phyloP scores from a whole-genome alignment of 2,888 invertebrate genomes.

The Galeruca laticollis region DNA sequence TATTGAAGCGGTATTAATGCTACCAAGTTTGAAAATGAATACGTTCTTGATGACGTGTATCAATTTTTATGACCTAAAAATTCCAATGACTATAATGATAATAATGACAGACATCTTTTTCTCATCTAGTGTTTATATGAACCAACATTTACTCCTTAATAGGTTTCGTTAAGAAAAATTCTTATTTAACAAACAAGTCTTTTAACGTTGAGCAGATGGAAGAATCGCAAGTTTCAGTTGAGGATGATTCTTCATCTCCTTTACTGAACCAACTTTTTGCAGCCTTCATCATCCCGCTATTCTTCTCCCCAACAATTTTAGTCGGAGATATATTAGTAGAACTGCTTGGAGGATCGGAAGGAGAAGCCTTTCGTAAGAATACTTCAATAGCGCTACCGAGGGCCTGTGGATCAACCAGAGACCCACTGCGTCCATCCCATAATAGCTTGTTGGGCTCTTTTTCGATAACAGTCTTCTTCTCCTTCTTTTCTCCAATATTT shows the following conservation, averaged over 20 bases:
- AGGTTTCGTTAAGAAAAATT: not conserved
- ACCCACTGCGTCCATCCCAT: conserved; percentile 82
- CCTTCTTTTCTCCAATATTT: conserved; percentile 30
- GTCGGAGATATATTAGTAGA: conserved; percentile 48
- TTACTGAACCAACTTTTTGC: conserved; percentile 72
- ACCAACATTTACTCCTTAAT: not conserved
- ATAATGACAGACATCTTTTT: too few relatives aligned
- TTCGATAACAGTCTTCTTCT: conserved; percentile 52
- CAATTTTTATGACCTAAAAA: too few relatives aligned
- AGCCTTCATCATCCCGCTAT: conserved; percentile 46
- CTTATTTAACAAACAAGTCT: conserved; percentile 87
- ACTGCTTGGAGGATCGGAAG: conserved; percentile 64
- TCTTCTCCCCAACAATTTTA: conserved; percentile 36
- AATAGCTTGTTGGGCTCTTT: conserved; percentile 70
- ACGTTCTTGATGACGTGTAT: too few relatives aligned
- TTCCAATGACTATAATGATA: too few relatives aligned
- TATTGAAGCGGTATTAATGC: too few relatives aligned
- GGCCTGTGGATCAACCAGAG: conserved; percentile 83
- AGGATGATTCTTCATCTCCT: conserved; percentile 73
- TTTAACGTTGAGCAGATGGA: conserved; percentile 86
- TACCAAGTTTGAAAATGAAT: too few relatives aligned
- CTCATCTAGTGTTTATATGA: not conserved
- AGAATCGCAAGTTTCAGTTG: conserved; percentile 80
- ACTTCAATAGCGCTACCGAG: conserved; percentile 88
- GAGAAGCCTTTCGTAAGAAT: conserved; percentile 75